Percentiles rank a stretch among this genome's conserved stretches.
These are phyloP conservation scores for Anthoptus insignis DNA, from an alignment of 2,888 invertebrate species.

Conservation along the genomic window DNA sequence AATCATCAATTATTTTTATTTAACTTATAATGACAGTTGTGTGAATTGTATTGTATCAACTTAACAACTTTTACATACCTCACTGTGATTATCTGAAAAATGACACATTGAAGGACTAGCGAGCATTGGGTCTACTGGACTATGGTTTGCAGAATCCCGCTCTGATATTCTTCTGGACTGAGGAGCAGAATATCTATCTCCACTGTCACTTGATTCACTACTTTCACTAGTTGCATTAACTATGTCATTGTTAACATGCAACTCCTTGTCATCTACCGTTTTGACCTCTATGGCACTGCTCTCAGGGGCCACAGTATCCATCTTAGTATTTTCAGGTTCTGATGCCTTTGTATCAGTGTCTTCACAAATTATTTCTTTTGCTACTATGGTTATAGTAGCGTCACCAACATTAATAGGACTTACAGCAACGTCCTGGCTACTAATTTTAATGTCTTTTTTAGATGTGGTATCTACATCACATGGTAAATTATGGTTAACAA, in stretches of 20 bases:
- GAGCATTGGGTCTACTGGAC: slow-evolving; percentile 91
- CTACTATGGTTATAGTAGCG: slow-evolving; percentile 55
- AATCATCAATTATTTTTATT: too few relatives aligned
- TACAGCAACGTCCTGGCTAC: slow-evolving; percentile 54
- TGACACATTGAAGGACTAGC: slow-evolving; percentile 90
- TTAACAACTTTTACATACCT: slow-evolving; percentile 68
- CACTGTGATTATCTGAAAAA: slow-evolving; percentile 90
- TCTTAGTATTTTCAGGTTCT: slow-evolving; percentile 61
- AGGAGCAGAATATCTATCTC: slow-evolving; percentile 70
- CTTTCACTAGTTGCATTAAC: slow-evolving; percentile 68
- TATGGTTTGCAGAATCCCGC: slow-evolving; percentile 93
- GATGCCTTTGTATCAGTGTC: slow-evolving; percentile 55
- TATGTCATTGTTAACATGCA: slow-evolving; percentile 69
- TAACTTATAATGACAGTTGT: too few relatives aligned
- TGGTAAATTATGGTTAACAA: slow-evolving; percentile 29
- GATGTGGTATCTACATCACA: slow-evolving; percentile 59
- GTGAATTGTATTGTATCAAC: too few relatives aligned
- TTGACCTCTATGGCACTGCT: slow-evolving; percentile 52
- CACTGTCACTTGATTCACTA: slow-evolving; percentile 62
- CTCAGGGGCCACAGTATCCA: slow-evolving; percentile 59
- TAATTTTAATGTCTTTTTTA: slow-evolving; percentile 57
- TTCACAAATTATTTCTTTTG: slow-evolving; percentile 56
- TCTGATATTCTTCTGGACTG: slow-evolving; percentile 76
- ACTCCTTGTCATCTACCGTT: slow-evolving; percentile 59
- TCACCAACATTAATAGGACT: slow-evolving; percentile 57